phyloP scores from a whole-genome alignment of 2,888 invertebrate species.

The Drosophila acutilabella region DNA sequence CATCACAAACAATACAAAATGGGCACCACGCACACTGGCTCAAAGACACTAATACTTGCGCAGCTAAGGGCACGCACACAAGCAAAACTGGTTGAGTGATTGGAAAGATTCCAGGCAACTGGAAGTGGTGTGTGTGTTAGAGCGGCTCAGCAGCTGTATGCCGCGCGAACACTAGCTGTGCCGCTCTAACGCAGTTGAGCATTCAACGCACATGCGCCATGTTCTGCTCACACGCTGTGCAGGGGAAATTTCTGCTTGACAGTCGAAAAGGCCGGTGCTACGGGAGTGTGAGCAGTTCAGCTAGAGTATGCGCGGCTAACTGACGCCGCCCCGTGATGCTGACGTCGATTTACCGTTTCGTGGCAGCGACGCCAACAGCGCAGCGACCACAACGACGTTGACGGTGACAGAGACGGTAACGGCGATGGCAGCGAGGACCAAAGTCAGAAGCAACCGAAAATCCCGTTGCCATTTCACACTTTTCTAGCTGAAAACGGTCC shows the following conservation, averaged over 20 bases:
- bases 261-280: background rate
- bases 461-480: slow-evolving; percentile 40
- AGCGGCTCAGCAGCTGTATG: slow-evolving; percentile 31
- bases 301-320: slow-evolving; percentile 30
- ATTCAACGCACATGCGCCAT: slow-evolving; percentile 74
- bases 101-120: slow-evolving; percentile 63
- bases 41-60: slow-evolving; percentile 46
- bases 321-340: slow-evolving; percentile 68
- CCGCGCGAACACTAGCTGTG: slow-evolving; percentile 23
- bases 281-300: slow-evolving; percentile 50
- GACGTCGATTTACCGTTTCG: slow-evolving; percentile 70
- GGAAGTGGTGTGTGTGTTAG: slow-evolving; percentile 55
- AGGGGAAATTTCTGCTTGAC: slow-evolving; percentile 54
- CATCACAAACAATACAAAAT: slow-evolving; percentile 64
- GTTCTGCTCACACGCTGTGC: slow-evolving; percentile 47
- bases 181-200: slow-evolving; percentile 30
- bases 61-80: slow-evolving; percentile 54
- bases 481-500: slow-evolving; percentile 38
- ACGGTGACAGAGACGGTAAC: slow-evolving; percentile 5
- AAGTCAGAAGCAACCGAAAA: slow-evolving; percentile 41
- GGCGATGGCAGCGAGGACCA: slow-evolving; percentile 46
- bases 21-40: slow-evolving; percentile 59
- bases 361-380: slow-evolving; percentile 52
- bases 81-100: slow-evolving; percentile 12
- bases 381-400: slow-evolving; percentile 19